Base-by-base conservation (phyloP, 2,113 vertebrate genomes). In the Anser cygnoides region DNA sequence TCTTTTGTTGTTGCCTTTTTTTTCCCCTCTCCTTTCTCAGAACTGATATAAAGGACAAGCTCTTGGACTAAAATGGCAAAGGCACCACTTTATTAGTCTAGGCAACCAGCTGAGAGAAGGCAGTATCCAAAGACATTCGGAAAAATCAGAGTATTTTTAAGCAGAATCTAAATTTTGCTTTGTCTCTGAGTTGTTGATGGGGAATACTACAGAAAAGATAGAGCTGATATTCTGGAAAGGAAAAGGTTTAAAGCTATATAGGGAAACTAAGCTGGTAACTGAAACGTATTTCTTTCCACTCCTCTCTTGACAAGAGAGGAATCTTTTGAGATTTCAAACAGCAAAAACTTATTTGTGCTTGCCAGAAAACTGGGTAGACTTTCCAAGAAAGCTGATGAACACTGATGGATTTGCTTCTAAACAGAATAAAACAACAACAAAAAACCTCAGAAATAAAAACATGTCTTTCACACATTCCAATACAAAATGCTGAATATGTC, bases 381-480 rank as follows among this genome's bases (percentile, higher is more conserved):
- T 77, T 86, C 83, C 73, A 73, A 77, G 43, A 92, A 85, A 89
- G 35, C 33, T 44, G 33, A 93, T 10, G 14, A 89, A 75, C 71
- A 78, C 11, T 20, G 35, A 82, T 17, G 28, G 41, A 50, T 83
- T 93, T 54, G 15, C 58, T 83, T 59, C 8, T 14, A 76, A 81
- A 80, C 13, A 7, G 9, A 73, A 28, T 9, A 72, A 90, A 84
- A 71, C 52, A 80, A 63, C 43, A 44, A 49, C 46, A 49, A 84
- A 68, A 86, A 87, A 83, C 33, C n/a, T 94, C 67, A 37, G 63
- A 93, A 82, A 31, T 54, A 80, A 72, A 73, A 77, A n/a, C 25
- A 54, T 15, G 67, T 78, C 19, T 71, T 89, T 89, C 52, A 72
- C 89, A 61, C 5, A 23, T 10, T 70, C 37, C 10, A 43, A 54